A percentile compares a stretch with the other conserved stretches of the same genome.
Evolutionary conservation across 1,140 invertebrate species (phyloP).

Genomic region (Zeugodacus cucurbitae): DNA sequence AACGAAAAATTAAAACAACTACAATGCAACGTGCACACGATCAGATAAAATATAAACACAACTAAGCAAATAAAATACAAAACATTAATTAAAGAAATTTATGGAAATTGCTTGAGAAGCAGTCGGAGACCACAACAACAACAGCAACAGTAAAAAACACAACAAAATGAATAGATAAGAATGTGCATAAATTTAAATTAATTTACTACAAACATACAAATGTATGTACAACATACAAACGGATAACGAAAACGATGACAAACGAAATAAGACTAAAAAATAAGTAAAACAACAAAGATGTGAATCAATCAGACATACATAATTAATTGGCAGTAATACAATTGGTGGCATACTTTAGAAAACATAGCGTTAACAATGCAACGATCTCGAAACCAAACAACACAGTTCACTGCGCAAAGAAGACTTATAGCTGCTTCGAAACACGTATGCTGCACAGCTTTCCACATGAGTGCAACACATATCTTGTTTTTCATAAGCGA

Average conservation of each 20-base stretch:
- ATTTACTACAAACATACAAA: background rate
- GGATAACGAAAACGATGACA: background rate
- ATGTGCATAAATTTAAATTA: background rate
- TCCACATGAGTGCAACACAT: background rate
- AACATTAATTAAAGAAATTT: background rate
- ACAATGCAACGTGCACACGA: background rate
- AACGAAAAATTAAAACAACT: background rate
- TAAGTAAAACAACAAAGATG: background rate
- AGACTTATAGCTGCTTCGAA: background rate
- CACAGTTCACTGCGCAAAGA: background rate
- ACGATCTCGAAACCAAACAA: background rate
- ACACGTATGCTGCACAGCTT: background rate
- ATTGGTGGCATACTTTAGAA: background rate
- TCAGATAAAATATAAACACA: background rate
- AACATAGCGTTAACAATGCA: background rate
- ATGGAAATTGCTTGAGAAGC: constrained; percentile 11
- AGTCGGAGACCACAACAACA: background rate
- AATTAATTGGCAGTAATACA: too few relatives aligned
- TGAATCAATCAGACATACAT: background rate
- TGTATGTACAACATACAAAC: background rate
- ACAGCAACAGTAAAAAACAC: background rate
- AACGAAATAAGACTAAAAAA: background rate
- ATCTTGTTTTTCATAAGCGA: background rate
- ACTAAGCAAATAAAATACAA: background rate
- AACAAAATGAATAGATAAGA: background rate